These are phyloP conservation scores for Eospalax fontanierii DNA, from an alignment of 2,797 vertebrate genomes.

Conservation along the genomic window DNA sequence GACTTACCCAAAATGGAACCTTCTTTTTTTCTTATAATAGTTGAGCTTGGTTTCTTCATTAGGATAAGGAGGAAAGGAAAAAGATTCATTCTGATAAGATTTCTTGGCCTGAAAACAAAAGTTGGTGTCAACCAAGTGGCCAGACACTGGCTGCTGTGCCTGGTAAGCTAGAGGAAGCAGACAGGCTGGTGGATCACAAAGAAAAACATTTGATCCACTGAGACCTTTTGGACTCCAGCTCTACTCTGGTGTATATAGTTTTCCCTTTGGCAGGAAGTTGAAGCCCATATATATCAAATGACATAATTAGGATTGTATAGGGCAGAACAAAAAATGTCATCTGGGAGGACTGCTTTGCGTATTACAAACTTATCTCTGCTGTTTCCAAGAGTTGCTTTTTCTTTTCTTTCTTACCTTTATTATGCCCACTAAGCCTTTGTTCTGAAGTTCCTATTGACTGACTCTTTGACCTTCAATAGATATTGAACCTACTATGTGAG, in stretches of 20 bases:
- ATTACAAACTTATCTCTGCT: neutral
- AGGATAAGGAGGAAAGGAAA: neutral
- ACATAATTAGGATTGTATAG: neutral
- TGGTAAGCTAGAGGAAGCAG: slow-evolving; percentile 25
- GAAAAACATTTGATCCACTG: neutral
- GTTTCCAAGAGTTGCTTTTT: neutral
- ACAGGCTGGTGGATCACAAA: neutral
- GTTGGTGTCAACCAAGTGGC: neutral
- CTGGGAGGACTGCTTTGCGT: neutral
- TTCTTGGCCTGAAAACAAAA: neutral
- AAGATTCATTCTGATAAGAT: slow-evolving; percentile 3
- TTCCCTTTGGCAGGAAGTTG: neutral
- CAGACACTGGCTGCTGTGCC: neutral
- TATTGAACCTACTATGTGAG: neutral
- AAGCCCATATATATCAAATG: slow-evolving; percentile 25
- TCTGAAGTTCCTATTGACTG: neutral
- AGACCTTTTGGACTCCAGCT: neutral
- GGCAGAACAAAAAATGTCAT: neutral
- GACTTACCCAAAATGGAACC: neutral
- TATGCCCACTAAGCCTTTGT: neutral
- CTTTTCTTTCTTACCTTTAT: slow-evolving; percentile 15
- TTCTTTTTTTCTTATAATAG: neutral
- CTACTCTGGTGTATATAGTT: neutral
- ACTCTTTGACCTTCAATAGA: neutral
- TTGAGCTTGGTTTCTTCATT: neutral